Conservation (phyloP, 2,797 vertebrate genomes). For the Chromobotia macracanthus region DNA sequence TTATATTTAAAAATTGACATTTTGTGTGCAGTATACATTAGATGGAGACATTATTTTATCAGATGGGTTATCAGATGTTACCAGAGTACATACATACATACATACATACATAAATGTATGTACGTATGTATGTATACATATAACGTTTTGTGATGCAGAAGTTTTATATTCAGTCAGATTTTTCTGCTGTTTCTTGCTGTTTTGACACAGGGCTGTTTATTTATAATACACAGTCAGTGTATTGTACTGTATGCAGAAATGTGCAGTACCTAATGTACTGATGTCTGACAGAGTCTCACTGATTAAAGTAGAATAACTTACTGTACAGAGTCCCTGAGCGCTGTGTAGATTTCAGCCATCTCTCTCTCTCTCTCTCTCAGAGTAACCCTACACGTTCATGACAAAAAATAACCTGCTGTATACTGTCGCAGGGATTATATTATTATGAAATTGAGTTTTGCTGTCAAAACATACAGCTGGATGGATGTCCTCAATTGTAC, state of each 20-base stretch:
- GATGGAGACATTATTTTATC: neutral
- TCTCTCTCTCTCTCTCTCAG: neutral
- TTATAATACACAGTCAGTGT: conserved; percentile 12
- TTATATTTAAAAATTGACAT: no score
- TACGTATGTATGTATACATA: no score
- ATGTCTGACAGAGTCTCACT: conserved; percentile 10
- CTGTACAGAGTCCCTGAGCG: conserved; percentile 14
- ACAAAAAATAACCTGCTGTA: conserved; percentile 65
- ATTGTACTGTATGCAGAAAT: conserved; percentile 5
- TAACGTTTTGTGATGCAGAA: neutral
- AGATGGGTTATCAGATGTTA: no score
- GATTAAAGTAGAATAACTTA: conserved; percentile 9
- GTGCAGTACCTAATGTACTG: neutral
- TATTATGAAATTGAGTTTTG: conserved; percentile 59
- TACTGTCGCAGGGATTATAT: conserved; percentile 68
- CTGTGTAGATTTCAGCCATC: conserved; percentile 26
- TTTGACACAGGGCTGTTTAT: conserved; percentile 4
- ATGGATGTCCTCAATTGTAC: conserved; percentile 54
- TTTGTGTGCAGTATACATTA: neutral
- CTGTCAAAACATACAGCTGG: conserved; percentile 56
- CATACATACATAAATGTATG: no score
- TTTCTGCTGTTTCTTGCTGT: neutral
- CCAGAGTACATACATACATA: no score
- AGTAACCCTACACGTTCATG: conserved; percentile 59
- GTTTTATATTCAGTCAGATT: conserved; percentile 5